Evolutionary conservation across 2,113 vertebrate species (phyloP).

Genomic region (Acanthochromis polyacanthus): DNA sequence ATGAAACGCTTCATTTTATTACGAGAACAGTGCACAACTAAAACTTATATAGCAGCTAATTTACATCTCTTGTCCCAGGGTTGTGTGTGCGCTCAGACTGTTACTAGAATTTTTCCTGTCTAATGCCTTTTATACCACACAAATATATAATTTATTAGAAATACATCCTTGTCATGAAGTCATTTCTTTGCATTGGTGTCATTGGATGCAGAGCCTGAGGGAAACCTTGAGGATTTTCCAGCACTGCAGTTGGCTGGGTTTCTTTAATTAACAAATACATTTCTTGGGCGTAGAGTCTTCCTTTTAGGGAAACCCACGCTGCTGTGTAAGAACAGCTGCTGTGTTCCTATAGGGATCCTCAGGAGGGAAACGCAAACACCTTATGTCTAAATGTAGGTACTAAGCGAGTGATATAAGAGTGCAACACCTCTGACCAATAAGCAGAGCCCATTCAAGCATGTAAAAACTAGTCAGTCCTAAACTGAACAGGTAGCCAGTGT

Average conservation of each 20-base stretch:
- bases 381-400: background rate
- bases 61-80: too few relatives aligned
- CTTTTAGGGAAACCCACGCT: background rate
- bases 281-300: background rate
- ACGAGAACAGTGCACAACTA: too few relatives aligned
- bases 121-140: conserved; percentile 45
- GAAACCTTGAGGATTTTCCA: conserved; percentile 26
- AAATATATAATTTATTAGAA: conserved; percentile 56
- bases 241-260: conserved; percentile 41
- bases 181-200: background rate
- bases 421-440: too few relatives aligned
- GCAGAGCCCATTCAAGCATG: too few relatives aligned
- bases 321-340: conserved; percentile 53
- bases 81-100: conserved; percentile 24
- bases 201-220: conserved; percentile 20
- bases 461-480: too few relatives aligned
- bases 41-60: too few relatives aligned
- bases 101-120: conserved; percentile 15
- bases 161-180: background rate
- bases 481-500: too few relatives aligned
- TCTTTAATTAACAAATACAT: conserved; percentile 48
- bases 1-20: background rate
- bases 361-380: background rate
- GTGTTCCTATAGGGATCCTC: conserved; percentile 3
- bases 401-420: too few relatives aligned